phyloP scores from a whole-genome alignment of 2,888 invertebrate genomes.

The Meandrusa payeni region DNA sequence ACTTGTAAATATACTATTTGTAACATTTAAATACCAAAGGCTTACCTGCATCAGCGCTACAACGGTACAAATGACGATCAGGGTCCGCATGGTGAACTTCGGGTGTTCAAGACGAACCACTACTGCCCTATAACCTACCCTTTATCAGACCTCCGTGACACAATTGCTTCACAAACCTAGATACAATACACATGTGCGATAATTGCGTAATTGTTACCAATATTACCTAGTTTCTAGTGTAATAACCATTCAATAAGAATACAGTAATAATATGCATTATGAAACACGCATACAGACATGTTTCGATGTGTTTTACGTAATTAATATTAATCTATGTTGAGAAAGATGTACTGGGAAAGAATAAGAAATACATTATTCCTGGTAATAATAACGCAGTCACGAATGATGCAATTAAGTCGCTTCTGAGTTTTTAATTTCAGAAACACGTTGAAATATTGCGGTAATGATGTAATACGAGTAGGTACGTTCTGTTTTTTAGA shows the following conservation, averaged over 20 bases:
- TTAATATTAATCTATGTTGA: constrained; percentile 16
- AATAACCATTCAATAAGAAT: constrained; percentile 6
- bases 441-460: too few relatives aligned
- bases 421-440: too few relatives aligned
- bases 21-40: too few relatives aligned
- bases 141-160: constrained; percentile 24
- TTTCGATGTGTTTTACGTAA: constrained; percentile 2
- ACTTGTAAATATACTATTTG: too few relatives aligned
- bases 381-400: too few relatives aligned
- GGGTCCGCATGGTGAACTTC: constrained; percentile 24
- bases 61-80: constrained; percentile 21
- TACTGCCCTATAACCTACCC: constrained; percentile 25
- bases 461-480: too few relatives aligned
- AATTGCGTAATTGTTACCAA: constrained; percentile 2
- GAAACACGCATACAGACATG: constrained; percentile 4
- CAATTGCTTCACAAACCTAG: constrained; percentile 10
- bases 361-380: too few relatives aligned
- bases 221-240: too few relatives aligned
- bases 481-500: too few relatives aligned
- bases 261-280: not conserved
- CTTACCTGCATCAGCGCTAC: constrained; percentile 31
- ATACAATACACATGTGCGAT: not conserved
- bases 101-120: not conserved
- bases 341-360: too few relatives aligned
- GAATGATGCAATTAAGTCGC: too few relatives aligned